A percentile compares a stretch with the other conserved stretches of the same genome.
These are phyloP conservation scores for Caprella mutica DNA, from an alignment of 2,888 invertebrate species.

Conservation along the genomic window DNA sequence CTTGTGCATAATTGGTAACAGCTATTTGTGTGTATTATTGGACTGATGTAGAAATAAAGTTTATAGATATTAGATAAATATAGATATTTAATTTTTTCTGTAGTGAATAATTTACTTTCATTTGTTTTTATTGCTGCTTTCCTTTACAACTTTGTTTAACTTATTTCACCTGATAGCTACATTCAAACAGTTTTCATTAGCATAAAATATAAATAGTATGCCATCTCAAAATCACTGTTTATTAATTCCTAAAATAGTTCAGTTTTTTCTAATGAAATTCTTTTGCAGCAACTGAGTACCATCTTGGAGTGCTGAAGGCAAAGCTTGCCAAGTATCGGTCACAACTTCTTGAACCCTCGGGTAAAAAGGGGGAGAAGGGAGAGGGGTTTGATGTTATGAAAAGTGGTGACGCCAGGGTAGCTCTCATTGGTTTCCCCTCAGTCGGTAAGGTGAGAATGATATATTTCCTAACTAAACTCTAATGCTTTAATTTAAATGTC, in stretches of 20 bases:
- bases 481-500: too few relatives aligned
- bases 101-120: not conserved
- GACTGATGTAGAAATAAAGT: too few relatives aligned
- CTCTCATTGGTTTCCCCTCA: slow-evolving; percentile 96
- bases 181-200: not conserved
- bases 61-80: too few relatives aligned
- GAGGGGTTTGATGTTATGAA: slow-evolving; percentile 99
- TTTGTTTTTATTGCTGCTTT: not conserved
- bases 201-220: not conserved
- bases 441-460: slow-evolving; percentile 75
- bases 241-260: too few relatives aligned
- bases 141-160: not conserved
- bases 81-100: not conserved
- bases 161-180: not conserved
- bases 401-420: slow-evolving; percentile 96
- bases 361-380: slow-evolving; percentile 80
- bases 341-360: slow-evolving; percentile 84
- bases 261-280: slow-evolving; percentile 18
- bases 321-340: slow-evolving; percentile 90
- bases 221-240: not conserved
- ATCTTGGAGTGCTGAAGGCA: slow-evolving; percentile 93
- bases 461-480: too few relatives aligned
- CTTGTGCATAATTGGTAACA: too few relatives aligned
- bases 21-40: too few relatives aligned
- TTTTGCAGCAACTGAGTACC: slow-evolving; percentile 89